Evolutionary conservation across 2,888 invertebrate species (phyloP), one percentile per base, ranked within the genome.

Genomic region (Erebia epiphron): DNA sequence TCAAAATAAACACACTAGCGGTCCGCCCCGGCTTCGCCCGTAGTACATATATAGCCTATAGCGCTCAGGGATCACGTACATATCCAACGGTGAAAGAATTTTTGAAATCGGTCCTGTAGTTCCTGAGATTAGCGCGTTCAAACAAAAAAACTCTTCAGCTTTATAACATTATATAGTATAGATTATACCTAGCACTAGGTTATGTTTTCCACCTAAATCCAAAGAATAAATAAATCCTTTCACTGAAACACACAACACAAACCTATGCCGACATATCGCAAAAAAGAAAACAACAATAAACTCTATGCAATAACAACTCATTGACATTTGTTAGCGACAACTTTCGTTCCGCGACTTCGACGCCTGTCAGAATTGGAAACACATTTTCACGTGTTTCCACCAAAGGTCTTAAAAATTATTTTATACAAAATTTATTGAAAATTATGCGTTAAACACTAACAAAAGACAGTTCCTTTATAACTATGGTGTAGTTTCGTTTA

Each of bases 211-310:
- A 35, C 35, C 35, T 5, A 35, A 35, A 35, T 35, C 35, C 11
- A 43, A 43, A 43, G 11, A 43, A 3, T 43, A 43, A 43, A 9
- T 43, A 9, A 43, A 10, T 43, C 43, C 46, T 46, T 46, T n/a
- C 52, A 16, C 52, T 60, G 67, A 69, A 52, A 70, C 70, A 54
- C 43, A 57, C 41, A 56, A 69, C 52, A 69, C 70, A 60, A 9
- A 61, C 41, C 49, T 67, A 64, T 52, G 60, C 67, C 68, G 64
- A 52, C 61, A 60, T 18, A 49, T 35, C 41, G 26, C 13, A 26
- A 66, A 60, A 71, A 49, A 67, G 65, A 62, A 67, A 21, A 16
- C n/a, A 68, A 26, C 70, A 73, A 66, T 62, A 67, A 67, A 41
- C 35, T 61, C 58, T 58, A 35, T 58, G 50, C 49, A 41, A 21